A percentile compares a stretch with the other conserved stretches of the same genome.
Evolutionary conservation across 2,113 vertebrate genomes (phyloP).

Genomic region (Gobiocypris rarus): DNA sequence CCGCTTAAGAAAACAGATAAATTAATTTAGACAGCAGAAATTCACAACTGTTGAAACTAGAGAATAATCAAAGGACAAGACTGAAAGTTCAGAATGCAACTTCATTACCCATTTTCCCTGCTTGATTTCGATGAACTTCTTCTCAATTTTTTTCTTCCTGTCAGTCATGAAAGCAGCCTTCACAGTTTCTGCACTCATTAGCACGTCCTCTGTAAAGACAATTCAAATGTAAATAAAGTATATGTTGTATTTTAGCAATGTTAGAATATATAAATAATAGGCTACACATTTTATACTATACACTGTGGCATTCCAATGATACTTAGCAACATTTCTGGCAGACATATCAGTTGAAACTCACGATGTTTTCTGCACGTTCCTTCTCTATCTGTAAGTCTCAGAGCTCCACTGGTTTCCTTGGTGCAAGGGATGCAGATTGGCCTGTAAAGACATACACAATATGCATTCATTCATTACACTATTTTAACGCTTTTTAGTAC

Average conservation of each 20-base stretch:
- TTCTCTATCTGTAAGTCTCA: slow-evolving; percentile 51
- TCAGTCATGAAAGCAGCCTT: slow-evolving; percentile 66
- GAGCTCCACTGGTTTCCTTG: slow-evolving; percentile 66
- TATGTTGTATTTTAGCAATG: not conserved
- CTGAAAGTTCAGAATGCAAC: not conserved
- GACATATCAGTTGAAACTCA: slow-evolving; percentile 39
- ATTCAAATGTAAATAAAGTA: slow-evolving; percentile 25
- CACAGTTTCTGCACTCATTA: slow-evolving; percentile 62
- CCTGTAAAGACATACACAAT: slow-evolving; percentile 54
- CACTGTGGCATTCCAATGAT: too few relatives aligned
- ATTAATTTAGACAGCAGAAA: not conserved
- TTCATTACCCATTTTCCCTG: slow-evolving; percentile 63
- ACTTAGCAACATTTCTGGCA: not conserved
- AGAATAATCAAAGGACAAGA: not conserved
- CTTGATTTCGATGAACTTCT: slow-evolving; percentile 64
- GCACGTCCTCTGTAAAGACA: slow-evolving; percentile 62
- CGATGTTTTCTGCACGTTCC: slow-evolving; percentile 71
- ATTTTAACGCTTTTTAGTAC: not conserved
- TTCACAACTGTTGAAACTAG: not conserved
- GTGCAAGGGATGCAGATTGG: slow-evolving; percentile 80
- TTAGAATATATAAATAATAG: not conserved
- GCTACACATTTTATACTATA: not conserved
- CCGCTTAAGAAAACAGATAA: slow-evolving; percentile 58
- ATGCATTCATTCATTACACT: not conserved
- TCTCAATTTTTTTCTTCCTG: rapidly evolving